A percentile compares a stretch with the other conserved stretches of the same genome.
These are phyloP conservation scores for Darevskia mixta DNA, from an alignment of 2,797 vertebrate species.

Conservation along the genomic window DNA sequence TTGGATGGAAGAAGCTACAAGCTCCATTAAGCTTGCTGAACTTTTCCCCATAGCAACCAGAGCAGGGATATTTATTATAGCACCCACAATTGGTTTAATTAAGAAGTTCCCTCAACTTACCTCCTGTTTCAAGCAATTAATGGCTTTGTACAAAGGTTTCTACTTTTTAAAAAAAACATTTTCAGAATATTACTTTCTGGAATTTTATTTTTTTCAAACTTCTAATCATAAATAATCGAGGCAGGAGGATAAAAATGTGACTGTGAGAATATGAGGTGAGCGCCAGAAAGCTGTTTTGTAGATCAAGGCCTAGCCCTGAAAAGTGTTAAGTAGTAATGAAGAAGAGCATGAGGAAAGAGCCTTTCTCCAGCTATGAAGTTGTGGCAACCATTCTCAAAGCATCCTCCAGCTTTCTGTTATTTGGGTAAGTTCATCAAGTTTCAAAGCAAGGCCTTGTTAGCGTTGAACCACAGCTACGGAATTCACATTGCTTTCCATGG, in stretches of 20 bases:
- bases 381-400: not conserved
- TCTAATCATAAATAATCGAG: not conserved
- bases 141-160: not conserved
- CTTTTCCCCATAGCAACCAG: not conserved
- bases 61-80: not conserved
- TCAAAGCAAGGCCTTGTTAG: not conserved
- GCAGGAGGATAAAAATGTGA: not conserved
- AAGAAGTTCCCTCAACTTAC: not conserved
- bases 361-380: not conserved
- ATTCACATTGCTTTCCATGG: not conserved
- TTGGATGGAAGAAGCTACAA: conserved; percentile 2
- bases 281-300: not conserved
- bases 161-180: too few species aligned
- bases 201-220: not conserved
- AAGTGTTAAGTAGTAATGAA: not conserved
- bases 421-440: too few species aligned
- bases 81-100: not conserved
- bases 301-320: not conserved
- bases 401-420: conserved; percentile 8
- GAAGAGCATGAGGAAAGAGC: accelerated
- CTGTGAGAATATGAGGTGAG: not conserved
- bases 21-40: not conserved
- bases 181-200: not conserved
- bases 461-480: conserved; percentile 16
- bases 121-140: not conserved